These are phyloP conservation scores for Emydura subglobosa DNA, from an alignment of 2,113 vertebrate species.

Conservation along the genomic window DNA sequence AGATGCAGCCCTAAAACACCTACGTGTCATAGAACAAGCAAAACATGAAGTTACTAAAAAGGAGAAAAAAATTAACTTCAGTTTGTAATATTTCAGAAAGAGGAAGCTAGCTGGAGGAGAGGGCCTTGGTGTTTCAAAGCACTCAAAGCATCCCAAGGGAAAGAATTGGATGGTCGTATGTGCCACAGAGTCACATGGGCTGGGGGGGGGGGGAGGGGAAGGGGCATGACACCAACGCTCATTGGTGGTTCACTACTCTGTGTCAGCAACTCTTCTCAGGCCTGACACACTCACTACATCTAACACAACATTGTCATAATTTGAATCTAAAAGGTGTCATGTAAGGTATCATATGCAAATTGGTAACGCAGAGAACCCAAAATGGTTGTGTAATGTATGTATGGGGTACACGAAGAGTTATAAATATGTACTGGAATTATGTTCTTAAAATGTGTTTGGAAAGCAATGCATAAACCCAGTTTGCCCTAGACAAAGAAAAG, in stretches of 20 bases:
- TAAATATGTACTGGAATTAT: neutral
- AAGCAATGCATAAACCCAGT: too few relatives aligned
- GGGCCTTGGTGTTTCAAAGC: neutral
- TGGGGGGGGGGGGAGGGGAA: too few relatives aligned
- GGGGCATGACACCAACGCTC: neutral
- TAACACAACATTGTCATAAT: neutral
- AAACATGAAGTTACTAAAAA: neutral
- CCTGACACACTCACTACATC: neutral
- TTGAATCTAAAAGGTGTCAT: neutral
- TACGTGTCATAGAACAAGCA: neutral
- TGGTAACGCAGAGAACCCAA: neutral
- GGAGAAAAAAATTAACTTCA: neutral
- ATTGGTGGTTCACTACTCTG: neutral
- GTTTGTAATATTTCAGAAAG: neutral
- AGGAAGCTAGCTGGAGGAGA: neutral
- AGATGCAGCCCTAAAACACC: neutral
- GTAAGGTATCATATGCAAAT: neutral
- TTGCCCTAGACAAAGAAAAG: too few relatives aligned
- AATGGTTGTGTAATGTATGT: neutral
- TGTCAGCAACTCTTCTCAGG: neutral
- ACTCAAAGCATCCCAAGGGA: neutral
- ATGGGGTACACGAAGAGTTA: neutral
- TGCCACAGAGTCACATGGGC: neutral
- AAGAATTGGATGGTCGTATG: neutral
- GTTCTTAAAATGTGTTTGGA: too few relatives aligned